These are phyloP conservation scores for Gymnocypris eckloni DNA, from an alignment of 2,797 vertebrate genomes.

Conservation along the genomic window DNA sequence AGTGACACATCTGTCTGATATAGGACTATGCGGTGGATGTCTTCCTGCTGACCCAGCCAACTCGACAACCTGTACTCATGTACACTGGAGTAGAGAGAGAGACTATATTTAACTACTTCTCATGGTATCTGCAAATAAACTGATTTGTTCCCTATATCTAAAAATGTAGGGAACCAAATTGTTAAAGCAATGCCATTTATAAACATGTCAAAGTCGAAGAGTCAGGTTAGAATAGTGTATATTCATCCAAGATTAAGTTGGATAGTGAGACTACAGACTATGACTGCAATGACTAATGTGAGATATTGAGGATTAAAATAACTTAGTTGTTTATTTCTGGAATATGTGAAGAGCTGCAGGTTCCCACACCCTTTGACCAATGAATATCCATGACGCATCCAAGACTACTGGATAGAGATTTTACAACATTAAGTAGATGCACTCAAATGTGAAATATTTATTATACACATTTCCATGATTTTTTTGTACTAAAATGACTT, in stretches of 20 bases:
- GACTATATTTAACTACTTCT: background rate
- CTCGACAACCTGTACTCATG: slow-evolving; percentile 94
- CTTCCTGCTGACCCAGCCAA: slow-evolving; percentile 96
- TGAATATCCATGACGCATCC: background rate
- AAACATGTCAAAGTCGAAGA: background rate
- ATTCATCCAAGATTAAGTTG: background rate
- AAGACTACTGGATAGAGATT: background rate
- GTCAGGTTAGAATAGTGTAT: background rate
- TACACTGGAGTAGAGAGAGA: slow-evolving; percentile 69
- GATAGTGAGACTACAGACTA: background rate
- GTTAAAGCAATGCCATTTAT: background rate
- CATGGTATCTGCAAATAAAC: background rate
- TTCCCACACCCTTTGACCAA: background rate
- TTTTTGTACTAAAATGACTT: background rate
- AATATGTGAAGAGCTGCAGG: background rate
- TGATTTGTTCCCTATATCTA: background rate
- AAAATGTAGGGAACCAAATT: background rate
- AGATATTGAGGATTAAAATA: background rate
- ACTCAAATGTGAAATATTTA: background rate
- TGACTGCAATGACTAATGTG: background rate
- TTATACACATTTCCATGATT: background rate
- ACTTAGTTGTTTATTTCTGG: background rate
- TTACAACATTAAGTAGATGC: background rate
- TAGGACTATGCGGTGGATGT: slow-evolving; percentile 92
- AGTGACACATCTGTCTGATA: slow-evolving; percentile 91